Base-by-base conservation (phyloP, 2,113 vertebrate genomes). In the Platysternon megacephalum region DNA sequence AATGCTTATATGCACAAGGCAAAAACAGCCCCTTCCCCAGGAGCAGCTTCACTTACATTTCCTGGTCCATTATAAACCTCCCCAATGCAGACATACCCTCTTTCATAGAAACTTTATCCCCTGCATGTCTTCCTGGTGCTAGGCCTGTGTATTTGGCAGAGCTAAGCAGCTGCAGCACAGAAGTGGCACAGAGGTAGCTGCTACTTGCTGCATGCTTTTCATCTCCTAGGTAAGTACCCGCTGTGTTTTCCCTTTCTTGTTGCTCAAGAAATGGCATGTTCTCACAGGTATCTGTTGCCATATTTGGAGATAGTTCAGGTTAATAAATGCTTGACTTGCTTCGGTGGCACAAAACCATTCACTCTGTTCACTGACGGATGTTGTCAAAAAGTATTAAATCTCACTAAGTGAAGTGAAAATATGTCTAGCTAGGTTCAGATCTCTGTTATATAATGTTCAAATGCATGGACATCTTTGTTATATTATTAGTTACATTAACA, bases 1-100 rank as follows among this genome's bases (percentile, higher is more conserved):
- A 78, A 29, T 21, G 2, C 0, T 0, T 4, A 79, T 93, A 86
- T 74, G 8, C 8, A 32, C 35, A 81, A 4, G 1, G 6, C 42
- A 58, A 2, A 8, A 52, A 93, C 87, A 55, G 78, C 87, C 39
- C 35, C 2, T 84, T 24, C 55, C 58, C 17, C 29, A 72, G n/a
- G 35, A 72, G 17, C 21, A 78, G 42, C 26, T 78, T 78, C 42
- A 78, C 26, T 46, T 78, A 44, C 7, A 28, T 46, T 78, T 78
- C 74, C 11, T 78, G 22, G 39, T 46, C 42, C 13, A 13, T 78
- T 78, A 46, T 44, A 46, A 46, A 26, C 24, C 42, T 39, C 4
- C 74, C 42, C 13, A 42, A 21, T 44, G 24, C 74, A 78, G 12
- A 46, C 42, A 28, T 4, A 29, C 24, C 24, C 44, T 39, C 65